Conservation (phyloP, 2,113 vertebrate genomes). For the Odocoileus virginianus region DNA sequence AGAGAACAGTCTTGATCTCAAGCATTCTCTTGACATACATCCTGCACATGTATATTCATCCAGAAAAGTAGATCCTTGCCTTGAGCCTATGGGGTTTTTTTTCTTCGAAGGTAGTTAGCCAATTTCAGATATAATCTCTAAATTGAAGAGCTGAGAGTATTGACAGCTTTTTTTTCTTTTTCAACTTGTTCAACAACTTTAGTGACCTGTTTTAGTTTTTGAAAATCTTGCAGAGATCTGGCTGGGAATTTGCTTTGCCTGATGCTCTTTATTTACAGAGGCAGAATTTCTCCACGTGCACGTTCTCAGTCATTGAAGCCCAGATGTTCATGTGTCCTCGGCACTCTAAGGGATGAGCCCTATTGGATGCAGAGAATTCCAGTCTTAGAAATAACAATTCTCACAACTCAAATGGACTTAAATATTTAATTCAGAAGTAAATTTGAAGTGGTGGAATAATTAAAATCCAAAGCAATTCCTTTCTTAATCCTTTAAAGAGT, state of each 20-base stretch:
- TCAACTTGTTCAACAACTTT: neutral
- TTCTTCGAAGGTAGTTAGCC: neutral
- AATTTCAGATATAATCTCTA: neutral
- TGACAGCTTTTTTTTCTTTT: neutral
- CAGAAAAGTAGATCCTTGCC: neutral
- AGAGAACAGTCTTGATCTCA: neutral
- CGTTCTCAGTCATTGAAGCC: neutral
- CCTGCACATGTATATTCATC: neutral
- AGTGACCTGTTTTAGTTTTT: constrained; percentile 1
- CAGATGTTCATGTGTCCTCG: neutral
- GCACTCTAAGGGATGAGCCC: neutral
- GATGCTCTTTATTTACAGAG: neutral
- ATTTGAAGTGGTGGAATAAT: constrained; percentile 1
- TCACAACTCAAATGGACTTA: neutral
- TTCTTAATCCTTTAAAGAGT: neutral
- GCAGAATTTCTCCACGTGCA: neutral
- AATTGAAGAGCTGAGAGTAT: neutral
- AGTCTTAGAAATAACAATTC: neutral
- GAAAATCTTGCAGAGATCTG: neutral
- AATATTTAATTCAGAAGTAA: constrained; percentile 7
- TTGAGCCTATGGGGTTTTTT: neutral
- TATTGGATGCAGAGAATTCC: neutral
- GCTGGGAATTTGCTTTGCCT: neutral
- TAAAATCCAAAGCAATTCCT: constrained; percentile 11
- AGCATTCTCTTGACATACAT: neutral